Evolutionary conservation across 1,140 invertebrate species (phyloP), one percentile per base, ranked within the genome.

Genomic region (Argopecten irradians): DNA sequence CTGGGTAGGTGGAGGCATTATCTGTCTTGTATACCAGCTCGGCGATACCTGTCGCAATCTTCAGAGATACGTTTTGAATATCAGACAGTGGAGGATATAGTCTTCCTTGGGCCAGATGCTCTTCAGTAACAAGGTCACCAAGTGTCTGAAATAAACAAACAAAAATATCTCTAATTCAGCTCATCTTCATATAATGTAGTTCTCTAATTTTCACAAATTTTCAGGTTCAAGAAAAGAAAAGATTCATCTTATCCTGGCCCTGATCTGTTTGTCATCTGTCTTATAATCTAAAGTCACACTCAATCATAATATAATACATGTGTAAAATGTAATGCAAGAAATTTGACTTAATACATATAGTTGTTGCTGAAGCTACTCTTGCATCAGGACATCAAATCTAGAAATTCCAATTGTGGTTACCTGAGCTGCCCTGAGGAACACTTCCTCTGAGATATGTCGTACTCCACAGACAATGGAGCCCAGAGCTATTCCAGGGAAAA

Each of bases 41-140:
- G 39, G 98, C 97, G 88, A 99, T 96, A 92, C 97, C 96, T 5
- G 97, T 96, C 9, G 99, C 99, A 92, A 99, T 99, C 90, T 97
- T 96, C 1, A 98, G 93, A 0, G 99, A 99, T 86, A 98, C 98
- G 84, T 98, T 97, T 89, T 97, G 97, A 93, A 99, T 99, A 33
- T 97, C 97, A n/a, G 96, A 96, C 8, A 99, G 96, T 0, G 98
- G 98, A 22, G 99, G 99, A 95, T 99, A 99, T 34, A 99, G 96
- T 91, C 98, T 97, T 28, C 99, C 99, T 88, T 97, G 97, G 0
- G 96, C 96, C 82, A 99, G 96, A 95, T 99, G 97, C 9, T 96
- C 96, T 85, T 98, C 96, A 11, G 97, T 97, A 0, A 99, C 98
- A 87, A 98, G 96, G 9, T 98, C 96, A 22, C 98, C 97, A 8